Base-by-base conservation (phyloP, 2,797 vertebrate genomes). In the Petrocephalus schoutedeni region DNA sequence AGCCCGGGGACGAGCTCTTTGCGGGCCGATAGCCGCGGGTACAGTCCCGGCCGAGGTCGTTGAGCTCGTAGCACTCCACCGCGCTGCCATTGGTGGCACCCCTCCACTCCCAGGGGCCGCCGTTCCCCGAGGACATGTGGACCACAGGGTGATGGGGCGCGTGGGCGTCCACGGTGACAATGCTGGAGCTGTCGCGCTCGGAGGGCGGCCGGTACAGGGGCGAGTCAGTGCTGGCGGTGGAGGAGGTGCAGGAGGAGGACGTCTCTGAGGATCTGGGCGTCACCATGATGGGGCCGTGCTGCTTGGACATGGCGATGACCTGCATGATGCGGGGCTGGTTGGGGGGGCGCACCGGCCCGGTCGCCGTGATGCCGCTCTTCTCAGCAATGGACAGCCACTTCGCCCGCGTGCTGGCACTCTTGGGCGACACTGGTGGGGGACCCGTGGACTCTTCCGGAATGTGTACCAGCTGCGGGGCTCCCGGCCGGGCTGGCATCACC, bases 331-430 rank as follows among this genome's bases (percentile, higher is more conserved):
- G 95, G 0, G 98, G 98, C 0, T 97, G 96, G 90, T 96, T 97
- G 86, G 96, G 93, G 9, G 95, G 88, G 0, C 95, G 57, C 0
- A 96, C 95, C 0, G 56, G 49, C 0, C 93, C 91, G 0, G 92
- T 90, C 0, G 88, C 89, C 8, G 91, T 93, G 1, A 93, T 95
- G 0, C 93, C 90, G 0, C 96, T 95, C 89, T 98, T 99, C 93
- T 99, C 98, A 0, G 97, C 96, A 89, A 99, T 96, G 89, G 96
- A 95, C 14, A 97, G 94, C 98, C 98, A 99, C 90, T 99, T 99
- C 83, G 98, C 97, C 2, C 98, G 88, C 4, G 97, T 97, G 0
- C 97, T 93, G 0, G 96, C 96, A 0, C 95, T 93, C 88, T 97
- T 95, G 0, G 97, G 97, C 0, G 96, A 96, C 0, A 95, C 92